Base-by-base conservation (phyloP, 92 coral and sea anemone genomes). In the Zoanthus solanderi region DNA sequence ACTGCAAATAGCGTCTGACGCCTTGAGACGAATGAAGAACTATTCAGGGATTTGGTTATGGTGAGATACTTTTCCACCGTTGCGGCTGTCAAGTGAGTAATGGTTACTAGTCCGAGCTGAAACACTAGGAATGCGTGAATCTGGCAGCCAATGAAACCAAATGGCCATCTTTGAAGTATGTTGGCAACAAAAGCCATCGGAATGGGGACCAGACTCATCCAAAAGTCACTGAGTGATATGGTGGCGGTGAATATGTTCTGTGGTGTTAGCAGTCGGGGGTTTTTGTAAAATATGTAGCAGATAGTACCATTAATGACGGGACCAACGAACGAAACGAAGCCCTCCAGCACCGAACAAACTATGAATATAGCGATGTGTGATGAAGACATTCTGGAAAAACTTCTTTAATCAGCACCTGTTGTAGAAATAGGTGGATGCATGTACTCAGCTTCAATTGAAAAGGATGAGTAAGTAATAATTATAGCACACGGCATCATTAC, bases 51-150 rank as follows among this genome's bases (percentile, higher is more conserved):
- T 63, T 66, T 78, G 71, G 71, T 85, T 60, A 93, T 91, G 28
- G 93, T 93, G 46, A 93, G 86, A 56, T 93, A 93, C 72, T 91
- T 93, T 75, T 92, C 95, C 10, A 84, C 84, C 16, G 95, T 90
- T 37, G 91, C 86, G 47, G 78, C 87, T 8, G 92, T 91, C 69
- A 93, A 34, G 84, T 91, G 94, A 18, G 91, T 78, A 63, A 90
- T 88, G 52, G 95, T 84, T 34, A 93, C 92, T 18, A 91, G 88
- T 5, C 94, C 95, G 53, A 93, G 88, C 15, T 88, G 78, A 61
- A 90, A 93, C 42, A 93, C 88, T 61, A 93, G 87, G 48, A 93
- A 93, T 14, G 95, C 95, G 74, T 93, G 95, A 18, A 88, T 76
- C n/a, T 88, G 37, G 31, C 95, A 93, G 5, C 93, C 93, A 61